A percentile compares a stretch with the other conserved stretches of the same genome.
phyloP scores from a whole-genome alignment of 2,888 invertebrate genomes.

The Tyria jacobaeae region DNA sequence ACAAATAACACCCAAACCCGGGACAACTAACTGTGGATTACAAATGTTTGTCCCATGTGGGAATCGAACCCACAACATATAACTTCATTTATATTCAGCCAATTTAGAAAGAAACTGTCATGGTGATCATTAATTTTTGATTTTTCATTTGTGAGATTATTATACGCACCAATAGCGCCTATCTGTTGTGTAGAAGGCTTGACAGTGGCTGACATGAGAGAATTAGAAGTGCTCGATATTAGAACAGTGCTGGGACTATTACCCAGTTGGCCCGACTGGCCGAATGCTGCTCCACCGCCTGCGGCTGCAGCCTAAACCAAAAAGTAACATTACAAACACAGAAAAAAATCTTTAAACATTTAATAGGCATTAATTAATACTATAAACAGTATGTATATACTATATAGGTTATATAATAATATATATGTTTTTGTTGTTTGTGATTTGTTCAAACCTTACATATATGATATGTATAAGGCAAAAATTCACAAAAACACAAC shows the following conservation, averaged over 20 bases:
- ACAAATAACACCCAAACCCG: too few species aligned
- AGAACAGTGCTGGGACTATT: slow-evolving; percentile 95
- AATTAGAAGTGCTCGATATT: slow-evolving; percentile 95
- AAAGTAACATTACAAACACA: slow-evolving; percentile 14
- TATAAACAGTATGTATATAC: too few species aligned
- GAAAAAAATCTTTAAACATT: neutral
- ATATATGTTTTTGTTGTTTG: too few species aligned
- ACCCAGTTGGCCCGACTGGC: slow-evolving; percentile 92
- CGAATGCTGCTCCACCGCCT: slow-evolving; percentile 89
- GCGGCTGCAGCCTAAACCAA: slow-evolving; percentile 78
- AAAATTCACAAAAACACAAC: too few species aligned
- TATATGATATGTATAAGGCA: too few species aligned
- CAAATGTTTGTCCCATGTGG: too few species aligned
- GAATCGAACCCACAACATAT: neutral
- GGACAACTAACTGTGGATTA: too few species aligned
- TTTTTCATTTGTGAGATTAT: slow-evolving; percentile 43
- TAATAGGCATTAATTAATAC: too few species aligned
- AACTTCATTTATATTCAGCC: slow-evolving; percentile 33
- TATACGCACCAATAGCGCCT: slow-evolving; percentile 91
- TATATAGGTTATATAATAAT: too few species aligned
- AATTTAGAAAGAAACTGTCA: slow-evolving; percentile 26
- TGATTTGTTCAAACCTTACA: too few species aligned
- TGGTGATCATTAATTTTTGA: slow-evolving; percentile 31
- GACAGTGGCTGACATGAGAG: slow-evolving; percentile 95
- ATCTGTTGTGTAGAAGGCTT: slow-evolving; percentile 94